Base-by-base conservation (phyloP, 2,888 invertebrate species). In the Eupithecia dodoneata region DNA sequence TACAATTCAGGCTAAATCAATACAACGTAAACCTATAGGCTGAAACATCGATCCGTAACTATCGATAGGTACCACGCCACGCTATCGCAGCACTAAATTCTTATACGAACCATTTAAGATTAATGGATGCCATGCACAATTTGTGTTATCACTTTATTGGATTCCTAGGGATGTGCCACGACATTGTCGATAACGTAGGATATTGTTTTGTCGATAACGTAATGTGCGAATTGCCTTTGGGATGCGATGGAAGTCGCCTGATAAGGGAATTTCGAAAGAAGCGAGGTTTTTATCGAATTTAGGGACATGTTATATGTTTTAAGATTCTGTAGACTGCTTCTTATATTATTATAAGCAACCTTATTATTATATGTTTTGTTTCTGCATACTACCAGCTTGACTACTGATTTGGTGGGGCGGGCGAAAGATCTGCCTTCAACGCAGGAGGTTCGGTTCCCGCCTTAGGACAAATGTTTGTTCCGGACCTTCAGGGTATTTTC, bases 61-160 rank as follows among this genome's bases (percentile, higher is more conserved):
- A 78, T 78, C 75, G 73, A 78, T 75, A 47, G 10, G 47, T 47
- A 77, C 47, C 47, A 55, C 30, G 44, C 59, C 71, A 41, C 13
- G 76, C 70, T 82, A 81, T 85, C 82, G 80, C 76, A 77, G 82
- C 85, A 86, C 86, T 87, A 80, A 87, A 89, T 89, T 89, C 89
- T 89, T 89, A 89, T 85, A 85, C 86, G 85, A 85, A 81, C 83
- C 85, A 82, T 81, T 80, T 79, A 84, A 87, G 90, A 90, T 91
- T 88, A 90, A 91, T 90, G 85, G 88, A 76, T 78, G 78, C 81
- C 82, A 82, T 82, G 83, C 87, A 85, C 89, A 87, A 88, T 90
- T 89, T 87, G 87, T 86, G 89, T 87, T 90, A 89, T 89, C 90
- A 85, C 85, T 83, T 88, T 88, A 88, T 86, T 87, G 84, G 83